Base-by-base conservation (phyloP, 2,113 vertebrate genomes). In the Hemiprocne comata region DNA sequence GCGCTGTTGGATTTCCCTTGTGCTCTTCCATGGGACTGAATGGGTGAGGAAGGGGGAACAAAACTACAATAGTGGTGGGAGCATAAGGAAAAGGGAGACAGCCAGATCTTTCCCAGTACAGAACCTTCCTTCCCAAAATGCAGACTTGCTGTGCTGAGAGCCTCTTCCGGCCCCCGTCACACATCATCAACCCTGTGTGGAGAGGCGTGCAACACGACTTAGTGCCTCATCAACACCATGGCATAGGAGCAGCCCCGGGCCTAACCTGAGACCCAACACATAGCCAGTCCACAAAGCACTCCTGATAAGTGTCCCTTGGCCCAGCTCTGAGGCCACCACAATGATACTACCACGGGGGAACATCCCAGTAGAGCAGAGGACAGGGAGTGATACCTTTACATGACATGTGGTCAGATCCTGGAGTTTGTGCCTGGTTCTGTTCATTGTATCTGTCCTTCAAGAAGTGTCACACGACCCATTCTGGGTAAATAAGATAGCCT, bases 131-230 rank as follows among this genome's bases (percentile, higher is more conserved):
- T 96, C 44, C 51, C 51, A 25, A 71, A 91, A 20, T 8, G 9
- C 17, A 58, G 17, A 24, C 23, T 65, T 1, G 1, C 9, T 76
- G 36, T 1, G 2, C 57, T 33, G 69, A 42, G 40, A 70, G 19
- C 23, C 21, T 92, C 46, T 81, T 57, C 36, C 51, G 51, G n/a
- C 57, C 40, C 12, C 57, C 36, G 12, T 33, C 1, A 2, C 26
- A 33, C 2, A 2, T 38, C 60, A 84, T 38, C 60, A 84, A 11
- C 44, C 55, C 26, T 42, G 11, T 53, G 73, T 65, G 42, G 46
- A 70, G 48, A 34, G 17, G 16, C 2, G 14, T 1, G 14, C n/a
- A 57, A 1, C 48, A 17, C 2, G 3, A 10, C 17, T 84, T 40
- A 44, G 28, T 50, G 34, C 42, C 67, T 74, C 48, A 11, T 38